Evolutionary conservation across 2,888 invertebrate genomes (phyloP).

Genomic region (Lymantria monacha): DNA sequence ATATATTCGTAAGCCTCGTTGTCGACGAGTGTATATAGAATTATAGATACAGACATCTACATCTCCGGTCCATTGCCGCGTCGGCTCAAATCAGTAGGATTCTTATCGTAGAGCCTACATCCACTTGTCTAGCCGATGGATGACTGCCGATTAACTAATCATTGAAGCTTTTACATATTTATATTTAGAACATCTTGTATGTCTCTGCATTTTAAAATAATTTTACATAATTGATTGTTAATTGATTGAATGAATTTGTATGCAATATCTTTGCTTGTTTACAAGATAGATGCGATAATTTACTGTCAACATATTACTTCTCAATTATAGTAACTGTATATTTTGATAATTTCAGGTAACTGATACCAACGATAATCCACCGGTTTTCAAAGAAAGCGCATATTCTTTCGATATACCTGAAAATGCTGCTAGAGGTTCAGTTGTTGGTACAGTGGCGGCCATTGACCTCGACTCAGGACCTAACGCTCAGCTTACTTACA

Average conservation of each 20-base stretch:
- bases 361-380: constrained; percentile 97
- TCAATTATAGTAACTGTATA: neutral
- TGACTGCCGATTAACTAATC: constrained; percentile 52
- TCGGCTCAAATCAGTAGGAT: constrained; percentile 55
- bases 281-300: too few species aligned
- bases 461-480: constrained; percentile 93
- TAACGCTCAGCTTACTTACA: constrained; percentile 94
- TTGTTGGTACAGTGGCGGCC: constrained; percentile 93
- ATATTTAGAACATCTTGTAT: constrained; percentile 29
- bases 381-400: constrained; percentile 91
- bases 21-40: constrained; percentile 16
- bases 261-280: neutral
- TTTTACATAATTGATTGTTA: constrained; percentile 1
- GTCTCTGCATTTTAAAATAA: constrained; percentile 15
- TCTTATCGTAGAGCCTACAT: constrained; percentile 49
- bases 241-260: neutral
- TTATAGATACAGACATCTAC: constrained; percentile 31
- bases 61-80: constrained; percentile 43
- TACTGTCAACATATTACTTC: too few species aligned
- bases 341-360: constrained; percentile 85
- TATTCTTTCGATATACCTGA: constrained; percentile 96
- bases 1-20: constrained; percentile 4
- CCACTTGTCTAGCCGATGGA: constrained; percentile 49
- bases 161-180: constrained; percentile 38
- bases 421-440: constrained; percentile 91